Conservation (phyloP, 2,113 vertebrate species). For the Cololabis saira region DNA sequence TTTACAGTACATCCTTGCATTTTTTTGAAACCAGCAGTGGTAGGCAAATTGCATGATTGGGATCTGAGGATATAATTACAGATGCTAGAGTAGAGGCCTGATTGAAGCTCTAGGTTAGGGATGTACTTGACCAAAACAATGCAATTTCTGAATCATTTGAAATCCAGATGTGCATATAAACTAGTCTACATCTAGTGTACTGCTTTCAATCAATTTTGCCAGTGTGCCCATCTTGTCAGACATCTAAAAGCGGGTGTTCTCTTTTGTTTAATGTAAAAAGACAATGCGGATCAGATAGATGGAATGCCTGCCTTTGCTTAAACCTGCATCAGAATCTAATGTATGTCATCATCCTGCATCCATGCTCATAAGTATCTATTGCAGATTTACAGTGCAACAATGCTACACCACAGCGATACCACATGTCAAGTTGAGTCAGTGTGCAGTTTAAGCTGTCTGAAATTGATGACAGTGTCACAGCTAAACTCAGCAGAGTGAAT, state of each 20-base stretch:
- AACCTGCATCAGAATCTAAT: background rate
- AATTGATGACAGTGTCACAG: slow-evolving; percentile 47
- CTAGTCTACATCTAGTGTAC: no score
- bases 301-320: background rate
- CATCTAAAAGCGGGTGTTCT: background rate
- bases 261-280: background rate
- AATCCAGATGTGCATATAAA: background rate
- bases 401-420: background rate
- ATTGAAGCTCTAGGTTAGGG: background rate
- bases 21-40: background rate
- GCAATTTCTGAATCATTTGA: background rate
- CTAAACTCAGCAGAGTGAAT: slow-evolving; percentile 54
- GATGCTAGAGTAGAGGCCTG: slow-evolving; percentile 9
- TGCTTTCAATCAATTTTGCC: background rate
- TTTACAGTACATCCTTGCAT: background rate
- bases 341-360: background rate
- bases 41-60: background rate
- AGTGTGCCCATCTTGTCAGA: background rate
- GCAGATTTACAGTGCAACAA: background rate
- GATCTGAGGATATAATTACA: background rate
- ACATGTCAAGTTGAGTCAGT: background rate
- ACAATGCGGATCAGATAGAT: background rate
- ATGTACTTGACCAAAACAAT: slow-evolving; percentile 1
- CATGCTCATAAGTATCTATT: background rate
- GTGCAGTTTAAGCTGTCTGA: slow-evolving; percentile 23